These are phyloP conservation scores for Maniola jurtina DNA, from an alignment of 1,140 invertebrate species.

Conservation along the genomic window DNA sequence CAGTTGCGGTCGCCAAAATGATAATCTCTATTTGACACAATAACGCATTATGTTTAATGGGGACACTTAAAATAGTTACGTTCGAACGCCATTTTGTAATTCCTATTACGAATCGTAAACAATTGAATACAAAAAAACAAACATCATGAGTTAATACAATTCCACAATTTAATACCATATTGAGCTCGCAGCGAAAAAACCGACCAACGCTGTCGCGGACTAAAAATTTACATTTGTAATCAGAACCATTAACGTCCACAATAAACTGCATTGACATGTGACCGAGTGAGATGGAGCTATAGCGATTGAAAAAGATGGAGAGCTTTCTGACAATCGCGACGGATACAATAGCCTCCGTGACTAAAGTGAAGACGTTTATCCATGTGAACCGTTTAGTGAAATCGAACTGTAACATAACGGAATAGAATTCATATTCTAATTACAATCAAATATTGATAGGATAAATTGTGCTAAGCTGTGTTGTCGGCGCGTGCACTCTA, in stretches of 20 bases:
- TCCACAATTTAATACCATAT: conserved; percentile 74
- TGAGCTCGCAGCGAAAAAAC: conserved; percentile 71
- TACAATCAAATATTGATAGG: conserved; percentile 20
- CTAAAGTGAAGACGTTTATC: conserved; percentile 39
- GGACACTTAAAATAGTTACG: conserved; percentile 10
- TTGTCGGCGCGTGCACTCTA: conserved; percentile 58
- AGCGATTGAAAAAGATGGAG: conserved; percentile 47
- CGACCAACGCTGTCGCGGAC: conserved; percentile 71
- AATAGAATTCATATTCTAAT: conserved; percentile 36
- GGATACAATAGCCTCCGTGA: conserved; percentile 59
- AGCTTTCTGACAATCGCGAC: conserved; percentile 44
- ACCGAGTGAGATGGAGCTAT: conserved; percentile 57
- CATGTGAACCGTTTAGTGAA: conserved; percentile 32
- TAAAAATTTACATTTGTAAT: conserved; percentile 79
- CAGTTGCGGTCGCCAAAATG: conserved; percentile 28
- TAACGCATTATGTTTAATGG: conserved; percentile 14
- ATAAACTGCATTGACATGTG: conserved; percentile 76
- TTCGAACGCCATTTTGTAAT: conserved; percentile 14
- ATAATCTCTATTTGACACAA: conserved; percentile 29
- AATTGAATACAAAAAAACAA: conserved; percentile 38
- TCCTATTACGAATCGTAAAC: neutral
- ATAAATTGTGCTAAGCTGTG: conserved; percentile 23
- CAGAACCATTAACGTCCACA: conserved; percentile 75
- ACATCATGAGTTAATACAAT: conserved; percentile 52
- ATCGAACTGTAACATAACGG: conserved; percentile 39